Conservation (phyloP, 2,113 vertebrate genomes). For the Gulo gulo region DNA sequence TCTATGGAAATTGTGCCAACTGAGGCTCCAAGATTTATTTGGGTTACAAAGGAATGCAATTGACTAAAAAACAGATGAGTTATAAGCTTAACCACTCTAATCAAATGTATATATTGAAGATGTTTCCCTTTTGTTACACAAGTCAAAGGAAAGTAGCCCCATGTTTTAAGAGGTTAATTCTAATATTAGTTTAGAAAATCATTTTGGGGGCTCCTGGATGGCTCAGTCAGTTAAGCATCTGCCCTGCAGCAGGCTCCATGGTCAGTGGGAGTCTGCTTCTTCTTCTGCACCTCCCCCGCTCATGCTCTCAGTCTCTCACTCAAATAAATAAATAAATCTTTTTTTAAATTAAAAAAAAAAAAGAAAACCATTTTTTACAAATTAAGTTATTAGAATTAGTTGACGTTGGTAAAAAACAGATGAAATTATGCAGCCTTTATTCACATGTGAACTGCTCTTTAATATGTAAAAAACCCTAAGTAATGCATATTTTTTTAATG, state of each 20-base stretch:
- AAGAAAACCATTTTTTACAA: neutral
- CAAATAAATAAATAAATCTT: neutral
- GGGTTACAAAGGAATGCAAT: neutral
- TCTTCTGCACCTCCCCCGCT: neutral
- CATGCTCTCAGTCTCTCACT: neutral
- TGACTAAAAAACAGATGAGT: constrained; percentile 3
- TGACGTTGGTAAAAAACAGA: neutral
- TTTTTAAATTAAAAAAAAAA: neutral
- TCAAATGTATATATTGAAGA: neutral
- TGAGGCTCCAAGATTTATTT: constrained; percentile 2
- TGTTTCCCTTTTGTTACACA: constrained; percentile 17
- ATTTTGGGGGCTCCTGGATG: neutral
- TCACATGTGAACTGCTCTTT: neutral
- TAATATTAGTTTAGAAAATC: constrained; percentile 6
- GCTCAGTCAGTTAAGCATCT: neutral
- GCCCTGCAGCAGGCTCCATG: neutral
- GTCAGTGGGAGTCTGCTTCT: neutral
- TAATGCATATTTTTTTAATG: constrained; percentile 3
- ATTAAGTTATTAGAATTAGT: constrained; percentile 16
- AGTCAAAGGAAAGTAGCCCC: constrained; percentile 14
- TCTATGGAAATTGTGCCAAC: neutral
- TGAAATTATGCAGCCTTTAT: neutral
- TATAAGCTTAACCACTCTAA: neutral
- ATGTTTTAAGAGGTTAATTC: constrained; percentile 28
- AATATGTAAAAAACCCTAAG: neutral